phyloP scores from a whole-genome alignment of 2,888 invertebrate genomes.

The Noctuana brunneofusca region DNA sequence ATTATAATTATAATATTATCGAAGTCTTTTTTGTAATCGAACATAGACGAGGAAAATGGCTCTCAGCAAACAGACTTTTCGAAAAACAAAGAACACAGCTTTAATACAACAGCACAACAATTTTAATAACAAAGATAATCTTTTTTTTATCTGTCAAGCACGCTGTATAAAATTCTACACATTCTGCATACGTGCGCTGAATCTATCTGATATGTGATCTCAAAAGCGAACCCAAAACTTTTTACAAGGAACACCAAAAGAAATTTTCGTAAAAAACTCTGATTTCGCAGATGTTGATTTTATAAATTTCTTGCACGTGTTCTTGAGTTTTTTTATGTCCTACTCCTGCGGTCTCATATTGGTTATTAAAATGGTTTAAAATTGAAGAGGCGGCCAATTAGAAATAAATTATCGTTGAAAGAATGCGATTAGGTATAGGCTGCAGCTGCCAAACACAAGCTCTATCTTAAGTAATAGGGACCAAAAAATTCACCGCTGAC shows the following conservation, averaged over 20 bases:
- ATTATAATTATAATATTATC: too few species aligned
- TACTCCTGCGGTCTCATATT: constrained; percentile 58
- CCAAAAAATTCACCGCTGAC: not conserved
- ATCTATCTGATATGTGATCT: constrained; percentile 71
- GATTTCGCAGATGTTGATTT: constrained; percentile 81
- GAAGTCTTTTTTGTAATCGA: too few species aligned
- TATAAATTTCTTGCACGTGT: constrained; percentile 81
- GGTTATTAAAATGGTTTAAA: constrained; percentile 57
- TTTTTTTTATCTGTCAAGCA: constrained; percentile 29
- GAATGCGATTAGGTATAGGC: constrained; percentile 47
- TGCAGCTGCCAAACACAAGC: constrained; percentile 47
- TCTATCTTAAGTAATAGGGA: constrained; percentile 6
- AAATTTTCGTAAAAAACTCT: constrained; percentile 69
- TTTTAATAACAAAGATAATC: not conserved
- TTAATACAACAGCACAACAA: too few species aligned
- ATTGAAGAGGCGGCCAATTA: constrained; percentile 59
- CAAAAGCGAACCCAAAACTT: constrained; percentile 65
- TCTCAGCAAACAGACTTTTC: not conserved
- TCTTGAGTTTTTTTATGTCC: constrained; percentile 48
- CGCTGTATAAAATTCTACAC: constrained; percentile 42
- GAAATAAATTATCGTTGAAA: constrained; percentile 53
- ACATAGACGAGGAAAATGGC: too few species aligned
- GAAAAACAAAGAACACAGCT: too few species aligned
- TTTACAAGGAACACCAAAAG: constrained; percentile 61
- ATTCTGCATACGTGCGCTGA: constrained; percentile 54